Evolutionary conservation across 2,888 invertebrate genomes (phyloP), one percentile per base, ranked within the genome.

Genomic region (Baccha elongata): DNA sequence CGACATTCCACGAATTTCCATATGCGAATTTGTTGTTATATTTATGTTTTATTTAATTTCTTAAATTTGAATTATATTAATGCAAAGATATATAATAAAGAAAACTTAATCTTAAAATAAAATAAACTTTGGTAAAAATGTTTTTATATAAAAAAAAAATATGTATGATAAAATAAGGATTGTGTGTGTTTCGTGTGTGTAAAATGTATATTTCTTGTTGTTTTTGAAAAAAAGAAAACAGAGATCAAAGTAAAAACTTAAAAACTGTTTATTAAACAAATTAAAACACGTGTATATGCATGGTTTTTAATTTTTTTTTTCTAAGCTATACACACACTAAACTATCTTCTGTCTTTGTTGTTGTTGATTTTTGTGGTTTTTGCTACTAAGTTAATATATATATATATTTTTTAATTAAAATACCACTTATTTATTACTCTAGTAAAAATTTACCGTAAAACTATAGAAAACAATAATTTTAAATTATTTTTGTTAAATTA

Each of bases 1-100:
- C 89, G 90, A 91, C 90, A 91, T 90, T 90, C 88, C 89, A 90
- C 89, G 88, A 88, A 88, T 87, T 87, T 88, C 87, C 87, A 88
- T 88, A 89, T 88, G 88, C 88, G 86, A 87, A 53, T 85, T 65
- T 85, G 23, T 42, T 67, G 17, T 52, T 19, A 13, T 44, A 35
- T 42, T 42, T 86, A 44, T 58, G 53, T 67, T 60, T 64, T 44
- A 8, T 48, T 21, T 21, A 44, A n/a, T 0, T 11, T 11, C 37
- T 53, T 62, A 76, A 75, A 79, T 65, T 76, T 83, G n/a, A n/a
- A n/a, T n/a, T n/a, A n/a, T n/a, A n/a, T n/a, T n/a, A n/a, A n/a
- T n/a, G n/a, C n/a, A n/a, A n/a, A n/a, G n/a, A n/a, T n/a, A n/a
- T n/a, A n/a, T n/a, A n/a, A 72, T 68, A 79, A 60, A 67, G 79